These are phyloP conservation scores for Gryllus bimaculatus DNA, from an alignment of 1,140 invertebrate species.

Conservation along the genomic window DNA sequence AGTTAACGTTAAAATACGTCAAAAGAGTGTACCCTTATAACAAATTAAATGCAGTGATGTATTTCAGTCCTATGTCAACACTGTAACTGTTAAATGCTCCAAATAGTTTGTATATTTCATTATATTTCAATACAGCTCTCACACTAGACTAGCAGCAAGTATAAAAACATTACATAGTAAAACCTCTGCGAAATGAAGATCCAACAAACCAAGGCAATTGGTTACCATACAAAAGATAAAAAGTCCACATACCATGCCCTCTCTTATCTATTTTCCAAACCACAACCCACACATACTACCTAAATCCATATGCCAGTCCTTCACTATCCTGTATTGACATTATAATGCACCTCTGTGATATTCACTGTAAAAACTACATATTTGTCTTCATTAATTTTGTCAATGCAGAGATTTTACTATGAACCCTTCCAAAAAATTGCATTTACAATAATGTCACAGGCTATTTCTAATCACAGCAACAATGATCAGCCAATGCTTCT, in stretches of 20 bases:
- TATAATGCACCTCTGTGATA: conserved; percentile 4
- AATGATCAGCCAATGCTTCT: conserved; percentile 18
- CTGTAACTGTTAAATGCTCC: conserved; percentile 4
- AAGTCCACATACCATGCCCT: background rate
- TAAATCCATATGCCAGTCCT: background rate
- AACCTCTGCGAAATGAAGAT: background rate
- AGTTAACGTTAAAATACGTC: too few species aligned
- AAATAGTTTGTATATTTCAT: background rate
- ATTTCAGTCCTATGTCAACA: background rate
- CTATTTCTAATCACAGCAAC: conserved; percentile 22
- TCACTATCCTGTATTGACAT: background rate
- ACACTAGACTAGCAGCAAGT: conserved; percentile 1
- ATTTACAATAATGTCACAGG: conserved; percentile 16
- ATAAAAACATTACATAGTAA: conserved; percentile 1
- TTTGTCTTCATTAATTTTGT: conserved; percentile 1
- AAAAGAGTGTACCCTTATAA: background rate
- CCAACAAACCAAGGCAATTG: background rate
- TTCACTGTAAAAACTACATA: conserved; percentile 2
- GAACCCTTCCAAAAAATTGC: conserved; percentile 14
- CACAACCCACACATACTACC: background rate
- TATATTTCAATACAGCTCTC: conserved; percentile 1
- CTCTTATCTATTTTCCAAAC: background rate
- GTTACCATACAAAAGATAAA: background rate
- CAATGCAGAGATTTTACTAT: conserved; percentile 5
- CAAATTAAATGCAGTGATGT: background rate